phyloP scores from a whole-genome alignment of 2,113 vertebrate genomes.

The Crotalus helleri region DNA sequence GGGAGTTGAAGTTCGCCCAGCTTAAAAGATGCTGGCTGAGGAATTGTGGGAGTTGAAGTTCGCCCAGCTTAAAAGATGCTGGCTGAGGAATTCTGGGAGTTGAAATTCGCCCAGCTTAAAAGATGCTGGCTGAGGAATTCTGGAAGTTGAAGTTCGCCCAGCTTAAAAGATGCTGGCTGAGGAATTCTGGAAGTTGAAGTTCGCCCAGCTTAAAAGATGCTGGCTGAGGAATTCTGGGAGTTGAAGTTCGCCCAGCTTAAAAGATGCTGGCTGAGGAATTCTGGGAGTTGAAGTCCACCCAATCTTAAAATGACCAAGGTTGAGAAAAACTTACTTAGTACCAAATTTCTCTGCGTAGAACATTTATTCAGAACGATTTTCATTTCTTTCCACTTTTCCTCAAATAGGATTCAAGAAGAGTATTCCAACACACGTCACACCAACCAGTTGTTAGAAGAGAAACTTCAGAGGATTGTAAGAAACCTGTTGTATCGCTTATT shows the following conservation, averaged over 20 bases:
- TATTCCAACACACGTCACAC: constrained; percentile 68
- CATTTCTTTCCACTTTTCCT: background rate
- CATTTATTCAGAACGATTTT: background rate
- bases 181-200: no score
- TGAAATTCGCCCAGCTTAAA: no score
- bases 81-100: no score
- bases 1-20: no score
- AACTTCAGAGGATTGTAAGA: constrained; percentile 71
- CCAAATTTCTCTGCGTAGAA: background rate
- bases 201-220: no score
- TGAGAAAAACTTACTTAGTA: background rate
- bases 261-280: no score
- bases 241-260: no score
- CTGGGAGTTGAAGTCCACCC: background rate
- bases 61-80: no score
- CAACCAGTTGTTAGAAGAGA: constrained; percentile 68
- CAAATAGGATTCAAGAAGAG: constrained; percentile 69
- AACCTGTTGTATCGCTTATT: background rate
- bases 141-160: no score
- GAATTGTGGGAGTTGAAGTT: no score
- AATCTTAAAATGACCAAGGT: background rate
- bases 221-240: background rate
- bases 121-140: no score
- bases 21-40: no score
- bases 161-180: background rate